Base-by-base conservation (phyloP, 1,140 invertebrate genomes). In the Aphidius ervi region DNA sequence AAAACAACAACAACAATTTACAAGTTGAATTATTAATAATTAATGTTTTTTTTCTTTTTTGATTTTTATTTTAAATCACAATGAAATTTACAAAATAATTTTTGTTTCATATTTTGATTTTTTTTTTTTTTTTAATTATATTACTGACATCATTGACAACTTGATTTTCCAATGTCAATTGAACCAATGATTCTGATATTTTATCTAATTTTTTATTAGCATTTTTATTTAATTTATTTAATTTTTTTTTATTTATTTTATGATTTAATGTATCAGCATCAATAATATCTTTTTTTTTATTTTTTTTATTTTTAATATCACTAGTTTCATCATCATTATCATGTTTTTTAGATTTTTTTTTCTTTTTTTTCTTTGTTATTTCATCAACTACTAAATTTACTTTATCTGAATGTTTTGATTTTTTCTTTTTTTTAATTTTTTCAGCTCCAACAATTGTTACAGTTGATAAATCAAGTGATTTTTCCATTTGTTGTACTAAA, bases 221-320 rank as follows among this genome's bases (percentile, higher is more conserved):
- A 46, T 65, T 70, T n/a, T 37, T 65, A 39, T n/a, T 31, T 8
- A 46, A 9, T 40, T 63, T 62, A 37, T 55, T 59, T 16, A 41
- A 61, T 46, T 72, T 74, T n/a, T 63, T 71, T 40, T 64, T 66
- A 8, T 31, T 43, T n/a, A 69, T 67, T 43, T 47, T 65, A 16
- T 9, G 0, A 65, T 71, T 71, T 37, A 70, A 58, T 55, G 41
- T 37, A 5, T 58, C n/a, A 10, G 57, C 23, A 1, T 58, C 53
- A 57, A 54, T 47, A 0, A 6, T 40, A 10, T 20, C 47, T 31
- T 57, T 59, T 42, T 20, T 41, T 52, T 37, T 39, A 52, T 16
- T 52, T 52, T 49, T n/a, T 16, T 49, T 16, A 10, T 8, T 46
- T 58, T 1, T 49, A 50, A 50, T 37, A 46, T 7, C 16, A 43